Conservation (phyloP, 2,797 vertebrate genomes). For the Trichosurus vulpecula region DNA sequence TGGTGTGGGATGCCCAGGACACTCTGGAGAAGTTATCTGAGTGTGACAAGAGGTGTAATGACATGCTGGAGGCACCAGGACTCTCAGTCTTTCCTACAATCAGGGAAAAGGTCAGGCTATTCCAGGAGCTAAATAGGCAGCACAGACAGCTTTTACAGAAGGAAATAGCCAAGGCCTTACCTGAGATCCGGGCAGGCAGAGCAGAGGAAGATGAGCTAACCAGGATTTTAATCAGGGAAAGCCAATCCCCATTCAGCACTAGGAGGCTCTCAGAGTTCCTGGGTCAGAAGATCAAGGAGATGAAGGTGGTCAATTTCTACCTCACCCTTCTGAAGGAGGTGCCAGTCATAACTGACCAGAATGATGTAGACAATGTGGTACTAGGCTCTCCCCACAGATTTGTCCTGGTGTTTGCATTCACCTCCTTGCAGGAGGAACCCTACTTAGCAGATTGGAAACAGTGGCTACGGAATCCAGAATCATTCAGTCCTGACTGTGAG, state of each 20-base stretch:
- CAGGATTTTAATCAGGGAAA: slow-evolving; percentile 24
- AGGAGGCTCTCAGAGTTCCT: slow-evolving; percentile 45
- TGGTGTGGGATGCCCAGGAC: too few species aligned
- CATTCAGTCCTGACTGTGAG: not conserved
- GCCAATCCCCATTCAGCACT: slow-evolving; percentile 59
- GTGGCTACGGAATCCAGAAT: slow-evolving; percentile 10
- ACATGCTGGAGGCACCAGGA: too few species aligned
- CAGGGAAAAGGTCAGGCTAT: too few species aligned
- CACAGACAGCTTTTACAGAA: too few species aligned
- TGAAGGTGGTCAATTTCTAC: slow-evolving; percentile 60
- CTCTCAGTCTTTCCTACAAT: too few species aligned
- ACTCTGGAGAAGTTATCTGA: too few species aligned
- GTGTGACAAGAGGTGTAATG: too few species aligned
- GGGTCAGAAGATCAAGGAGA: slow-evolving; percentile 56
- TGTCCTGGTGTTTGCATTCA: not conserved
- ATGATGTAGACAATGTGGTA: slow-evolving; percentile 52
- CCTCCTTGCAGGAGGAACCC: too few species aligned
- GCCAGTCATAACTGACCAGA: slow-evolving; percentile 50
- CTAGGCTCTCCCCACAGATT: not conserved
- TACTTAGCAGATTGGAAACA: too few species aligned
- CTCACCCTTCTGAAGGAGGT: slow-evolving; percentile 63
- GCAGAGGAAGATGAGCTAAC: slow-evolving; percentile 52
- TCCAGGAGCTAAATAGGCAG: too few species aligned
- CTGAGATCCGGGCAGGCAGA: slow-evolving; percentile 62
- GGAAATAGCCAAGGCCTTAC: slow-evolving; percentile 59